These are phyloP conservation scores for Mylabris sibirica DNA, from an alignment of 2,888 invertebrate genomes.

Conservation along the genomic window DNA sequence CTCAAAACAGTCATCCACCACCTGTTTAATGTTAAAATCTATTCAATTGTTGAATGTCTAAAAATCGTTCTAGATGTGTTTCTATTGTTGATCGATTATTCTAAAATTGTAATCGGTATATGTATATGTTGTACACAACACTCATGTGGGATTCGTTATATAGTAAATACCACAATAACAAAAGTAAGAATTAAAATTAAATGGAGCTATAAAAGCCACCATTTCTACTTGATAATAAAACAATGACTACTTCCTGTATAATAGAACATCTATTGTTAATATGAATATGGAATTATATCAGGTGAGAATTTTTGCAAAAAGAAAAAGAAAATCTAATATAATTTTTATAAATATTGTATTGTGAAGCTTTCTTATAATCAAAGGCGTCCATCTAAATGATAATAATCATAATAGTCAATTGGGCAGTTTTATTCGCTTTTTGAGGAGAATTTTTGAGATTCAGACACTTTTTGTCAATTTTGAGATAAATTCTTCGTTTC, in stretches of 20 bases:
- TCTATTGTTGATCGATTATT: neutral
- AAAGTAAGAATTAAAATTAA: neutral
- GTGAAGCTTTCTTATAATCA: slow-evolving; percentile 20
- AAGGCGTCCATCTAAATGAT: too few relatives aligned
- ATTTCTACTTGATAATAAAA: neutral
- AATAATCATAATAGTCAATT: too few relatives aligned
- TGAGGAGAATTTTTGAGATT: too few relatives aligned
- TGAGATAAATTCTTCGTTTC: too few relatives aligned
- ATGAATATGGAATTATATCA: neutral
- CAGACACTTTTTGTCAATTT: too few relatives aligned
- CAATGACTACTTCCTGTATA: slow-evolving; percentile 3
- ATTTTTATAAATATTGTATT: slow-evolving; percentile 20
- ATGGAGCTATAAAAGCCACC: neutral
- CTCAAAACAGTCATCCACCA: neutral
- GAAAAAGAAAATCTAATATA: neutral
- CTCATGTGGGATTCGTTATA: neutral
- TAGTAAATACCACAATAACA: too few relatives aligned
- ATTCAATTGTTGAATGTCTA: neutral
- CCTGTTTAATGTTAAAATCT: neutral
- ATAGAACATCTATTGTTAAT: slow-evolving; percentile 5
- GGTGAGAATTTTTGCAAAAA: neutral
- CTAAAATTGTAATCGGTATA: neutral
- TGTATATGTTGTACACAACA: too few relatives aligned
- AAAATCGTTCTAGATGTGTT: neutral
- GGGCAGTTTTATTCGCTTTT: too few relatives aligned